These are phyloP conservation scores for Opisthograptis luteolata DNA, from an alignment of 2,888 invertebrate genomes.

Conservation along the genomic window DNA sequence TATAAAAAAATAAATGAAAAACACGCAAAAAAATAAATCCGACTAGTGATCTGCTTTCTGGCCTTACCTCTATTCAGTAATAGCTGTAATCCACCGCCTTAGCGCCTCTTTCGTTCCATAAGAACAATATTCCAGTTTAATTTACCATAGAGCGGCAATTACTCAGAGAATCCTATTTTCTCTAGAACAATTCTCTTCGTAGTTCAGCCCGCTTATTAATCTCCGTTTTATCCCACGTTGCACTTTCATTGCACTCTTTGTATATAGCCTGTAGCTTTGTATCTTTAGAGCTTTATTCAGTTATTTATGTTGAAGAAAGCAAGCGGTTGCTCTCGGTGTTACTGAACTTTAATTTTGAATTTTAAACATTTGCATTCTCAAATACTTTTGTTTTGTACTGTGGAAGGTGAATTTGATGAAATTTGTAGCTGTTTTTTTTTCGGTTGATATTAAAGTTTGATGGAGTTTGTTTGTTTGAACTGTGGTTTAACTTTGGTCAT, in stretches of 20 bases:
- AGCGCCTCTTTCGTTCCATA: too few species aligned
- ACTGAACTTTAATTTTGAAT: background rate
- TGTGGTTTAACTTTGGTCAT: too few species aligned
- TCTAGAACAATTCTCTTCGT: constrained; percentile 8
- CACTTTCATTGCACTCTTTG: constrained; percentile 23
- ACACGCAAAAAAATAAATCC: too few species aligned
- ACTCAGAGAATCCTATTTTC: constrained; percentile 11
- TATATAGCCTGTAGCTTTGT: constrained; percentile 4
- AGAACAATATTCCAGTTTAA: background rate
- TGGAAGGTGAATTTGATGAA: too few species aligned
- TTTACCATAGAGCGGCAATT: constrained; percentile 1
- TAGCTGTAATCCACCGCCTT: too few species aligned
- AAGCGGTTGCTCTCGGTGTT: background rate
- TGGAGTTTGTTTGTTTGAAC: too few species aligned
- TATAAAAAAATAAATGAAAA: too few species aligned
- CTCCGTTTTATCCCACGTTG: constrained; percentile 19
- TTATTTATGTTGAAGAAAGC: background rate
- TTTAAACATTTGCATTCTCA: background rate
- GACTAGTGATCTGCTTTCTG: too few species aligned
- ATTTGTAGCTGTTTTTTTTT: too few species aligned
- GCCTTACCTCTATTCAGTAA: too few species aligned
- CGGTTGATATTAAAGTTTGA: too few species aligned
- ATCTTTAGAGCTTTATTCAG: constrained; percentile 10
- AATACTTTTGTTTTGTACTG: too few species aligned
- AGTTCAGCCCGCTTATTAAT: constrained; percentile 19